A percentile compares a stretch with the other conserved stretches of the same genome.
These are phyloP conservation scores for Maniola hyperantus DNA, from an alignment of 2,888 invertebrate species.

Conservation along the genomic window DNA sequence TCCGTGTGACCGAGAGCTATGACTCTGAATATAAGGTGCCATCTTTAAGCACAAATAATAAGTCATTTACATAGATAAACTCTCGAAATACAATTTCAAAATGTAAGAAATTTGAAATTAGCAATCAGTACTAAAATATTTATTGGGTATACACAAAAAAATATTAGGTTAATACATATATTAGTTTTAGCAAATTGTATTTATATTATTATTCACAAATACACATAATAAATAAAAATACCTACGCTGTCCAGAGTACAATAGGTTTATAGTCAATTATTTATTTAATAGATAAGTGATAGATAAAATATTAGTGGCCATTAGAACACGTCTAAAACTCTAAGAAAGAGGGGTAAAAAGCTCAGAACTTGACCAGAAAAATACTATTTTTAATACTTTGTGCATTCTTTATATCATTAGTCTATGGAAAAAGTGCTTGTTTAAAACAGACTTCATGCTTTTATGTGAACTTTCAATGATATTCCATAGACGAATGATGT, in stretches of 20 bases:
- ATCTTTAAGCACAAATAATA: neutral
- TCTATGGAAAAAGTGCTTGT: neutral
- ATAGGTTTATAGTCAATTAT: neutral
- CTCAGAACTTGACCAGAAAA: neutral
- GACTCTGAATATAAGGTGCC: neutral
- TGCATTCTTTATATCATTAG: neutral
- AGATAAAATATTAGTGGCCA: neutral
- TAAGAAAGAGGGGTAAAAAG: slow-evolving; percentile 4
- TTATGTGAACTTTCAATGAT: neutral
- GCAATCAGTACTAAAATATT: too few relatives aligned
- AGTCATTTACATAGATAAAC: neutral
- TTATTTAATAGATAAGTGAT: neutral
- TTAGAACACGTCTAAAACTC: neutral
- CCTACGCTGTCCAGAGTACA: neutral
- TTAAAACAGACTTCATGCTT: neutral
- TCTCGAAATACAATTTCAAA: neutral
- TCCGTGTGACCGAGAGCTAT: too few relatives aligned
- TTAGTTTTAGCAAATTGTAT: too few relatives aligned
- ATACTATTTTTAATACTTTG: neutral
- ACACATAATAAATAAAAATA: neutral
- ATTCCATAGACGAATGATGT: slow-evolving; percentile 1
- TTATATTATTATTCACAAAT: too few relatives aligned
- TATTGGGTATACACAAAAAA: too few relatives aligned
- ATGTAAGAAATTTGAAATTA: neutral
- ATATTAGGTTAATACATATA: too few relatives aligned